Conservation (phyloP, 2,797 vertebrate species). For the Apodemus agrarius region DNA sequence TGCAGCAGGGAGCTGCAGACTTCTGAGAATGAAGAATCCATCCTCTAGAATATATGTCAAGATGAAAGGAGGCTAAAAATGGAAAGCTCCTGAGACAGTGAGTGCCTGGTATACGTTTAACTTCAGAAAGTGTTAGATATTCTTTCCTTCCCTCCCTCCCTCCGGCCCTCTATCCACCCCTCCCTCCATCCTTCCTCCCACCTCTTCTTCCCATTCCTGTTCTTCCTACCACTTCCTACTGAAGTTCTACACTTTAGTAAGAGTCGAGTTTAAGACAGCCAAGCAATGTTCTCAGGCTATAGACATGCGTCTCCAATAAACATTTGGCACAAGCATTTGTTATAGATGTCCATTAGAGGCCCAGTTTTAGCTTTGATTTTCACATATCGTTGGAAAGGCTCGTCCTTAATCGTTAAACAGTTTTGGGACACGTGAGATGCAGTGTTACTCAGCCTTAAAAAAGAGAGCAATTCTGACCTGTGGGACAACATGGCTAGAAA, state of each 20-base stretch:
- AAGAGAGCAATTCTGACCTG: not conserved
- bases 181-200: not conserved
- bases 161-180: too few relatives aligned
- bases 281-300: not conserved
- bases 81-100: not conserved
- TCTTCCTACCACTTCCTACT: not conserved
- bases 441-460: slow-evolving; percentile 19
- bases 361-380: not conserved
- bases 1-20: not conserved
- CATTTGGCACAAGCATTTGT: not conserved
- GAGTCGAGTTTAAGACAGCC: not conserved
- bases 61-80: slow-evolving; percentile 14
- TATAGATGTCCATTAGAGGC: not conserved
- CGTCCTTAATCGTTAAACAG: not conserved
- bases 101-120: not conserved
- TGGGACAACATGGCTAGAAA: not conserved
- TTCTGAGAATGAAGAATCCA: not conserved
- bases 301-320: not conserved
- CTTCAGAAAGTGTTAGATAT: not conserved
- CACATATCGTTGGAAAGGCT: not conserved
- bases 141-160: not conserved
- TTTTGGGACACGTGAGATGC: not conserved
- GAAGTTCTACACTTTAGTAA: not conserved
- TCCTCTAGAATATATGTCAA: not conserved
- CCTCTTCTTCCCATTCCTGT: too few relatives aligned